Conservation (phyloP, 2,797 vertebrate species). For the Sebastes oblongus region DNA sequence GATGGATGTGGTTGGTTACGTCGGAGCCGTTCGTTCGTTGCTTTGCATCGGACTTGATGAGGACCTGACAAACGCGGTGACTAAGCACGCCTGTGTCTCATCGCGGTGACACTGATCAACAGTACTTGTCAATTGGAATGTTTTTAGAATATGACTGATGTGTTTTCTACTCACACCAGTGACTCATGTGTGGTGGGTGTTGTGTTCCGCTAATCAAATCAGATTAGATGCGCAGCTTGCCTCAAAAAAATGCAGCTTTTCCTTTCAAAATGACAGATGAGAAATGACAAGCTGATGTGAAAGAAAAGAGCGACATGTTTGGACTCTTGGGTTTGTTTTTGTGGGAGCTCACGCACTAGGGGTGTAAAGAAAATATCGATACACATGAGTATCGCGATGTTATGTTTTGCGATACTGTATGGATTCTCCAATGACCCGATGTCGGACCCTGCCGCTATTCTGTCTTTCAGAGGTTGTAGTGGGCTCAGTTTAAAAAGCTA, state of each 20-base stretch:
- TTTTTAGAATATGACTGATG: conserved; percentile 62
- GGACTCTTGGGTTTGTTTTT: conserved; percentile 2
- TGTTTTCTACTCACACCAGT: conserved; percentile 53
- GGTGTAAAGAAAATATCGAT: no score
- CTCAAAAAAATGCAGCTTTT: background rate
- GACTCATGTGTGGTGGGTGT: conserved; percentile 60
- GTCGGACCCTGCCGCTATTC: no score
- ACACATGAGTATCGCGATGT: no score
- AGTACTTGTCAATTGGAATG: conserved; percentile 36
- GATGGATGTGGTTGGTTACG: conserved; percentile 30
- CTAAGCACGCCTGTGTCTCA: conserved; percentile 37
- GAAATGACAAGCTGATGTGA: conserved; percentile 10
- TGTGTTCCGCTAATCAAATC: conserved; percentile 35
- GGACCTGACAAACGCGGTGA: conserved; percentile 39
- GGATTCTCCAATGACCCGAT: no score
- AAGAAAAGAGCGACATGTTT: background rate
- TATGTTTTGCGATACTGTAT: no score
- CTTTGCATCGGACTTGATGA: conserved; percentile 25
- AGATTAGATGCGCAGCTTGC: conserved; percentile 14
- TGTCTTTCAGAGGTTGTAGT: no score
- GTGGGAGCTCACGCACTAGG: background rate
- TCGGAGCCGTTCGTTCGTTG: background rate
- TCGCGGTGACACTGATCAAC: conserved; percentile 44
- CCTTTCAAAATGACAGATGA: conserved; percentile 11
- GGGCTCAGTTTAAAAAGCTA: no score